Evolutionary conservation across 2,888 invertebrate species (phyloP).

Genomic region (Cosmopolites sordidus): DNA sequence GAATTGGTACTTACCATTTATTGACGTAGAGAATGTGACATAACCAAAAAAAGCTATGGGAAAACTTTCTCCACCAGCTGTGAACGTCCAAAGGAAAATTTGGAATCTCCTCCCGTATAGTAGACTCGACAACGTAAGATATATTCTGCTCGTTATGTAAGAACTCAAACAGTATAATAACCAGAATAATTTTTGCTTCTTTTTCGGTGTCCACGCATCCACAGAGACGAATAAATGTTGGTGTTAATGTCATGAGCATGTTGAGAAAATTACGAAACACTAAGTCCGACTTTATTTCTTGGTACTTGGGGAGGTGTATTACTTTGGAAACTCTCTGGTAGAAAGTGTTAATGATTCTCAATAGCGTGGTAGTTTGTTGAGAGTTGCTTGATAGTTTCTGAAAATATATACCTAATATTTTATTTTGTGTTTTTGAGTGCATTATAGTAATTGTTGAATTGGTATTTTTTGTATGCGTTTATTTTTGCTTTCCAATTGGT

Average conservation of each 20-base stretch:
- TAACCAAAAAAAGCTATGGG: constrained; percentile 11
- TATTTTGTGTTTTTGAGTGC: too few species aligned
- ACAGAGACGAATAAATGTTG: constrained; percentile 12
- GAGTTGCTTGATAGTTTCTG: constrained; percentile 4
- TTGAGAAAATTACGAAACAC: constrained; percentile 3
- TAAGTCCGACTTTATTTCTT: background rate
- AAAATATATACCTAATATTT: too few species aligned
- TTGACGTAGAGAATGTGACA: constrained; percentile 13
- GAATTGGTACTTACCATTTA: constrained; percentile 11
- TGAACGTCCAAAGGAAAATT: background rate
- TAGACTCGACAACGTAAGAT: constrained; percentile 1
- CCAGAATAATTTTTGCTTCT: constrained; percentile 10
- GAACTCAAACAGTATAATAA: constrained; percentile 10
- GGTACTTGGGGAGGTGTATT: too few species aligned
- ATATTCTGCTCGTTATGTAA: constrained; percentile 1
- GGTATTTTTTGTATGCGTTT: too few species aligned
- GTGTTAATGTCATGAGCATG: constrained; percentile 5
- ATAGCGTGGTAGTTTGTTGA: background rate
- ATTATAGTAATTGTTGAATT: too few species aligned
- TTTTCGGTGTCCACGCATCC: background rate
- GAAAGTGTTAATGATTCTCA: constrained; percentile 7
- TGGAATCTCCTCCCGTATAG: constrained; percentile 3
- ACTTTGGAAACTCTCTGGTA: constrained; percentile 1
- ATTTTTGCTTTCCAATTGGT: too few species aligned
- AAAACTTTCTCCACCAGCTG: constrained; percentile 9